Conservation (phyloP, 1,140 invertebrate species). For the Gonioctena quinquepunctata region DNA sequence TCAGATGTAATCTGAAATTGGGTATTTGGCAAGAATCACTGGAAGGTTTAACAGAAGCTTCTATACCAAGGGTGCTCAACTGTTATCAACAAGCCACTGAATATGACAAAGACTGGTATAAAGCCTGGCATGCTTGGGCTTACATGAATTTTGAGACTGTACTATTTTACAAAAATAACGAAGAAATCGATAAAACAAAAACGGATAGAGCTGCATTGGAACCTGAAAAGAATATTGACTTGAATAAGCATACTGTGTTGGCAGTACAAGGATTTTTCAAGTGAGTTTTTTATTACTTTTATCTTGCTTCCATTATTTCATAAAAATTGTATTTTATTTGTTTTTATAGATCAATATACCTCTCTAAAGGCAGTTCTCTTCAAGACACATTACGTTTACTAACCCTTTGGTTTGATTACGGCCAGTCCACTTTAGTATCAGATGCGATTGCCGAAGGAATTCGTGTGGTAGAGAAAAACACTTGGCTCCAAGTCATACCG, state of each 20-base stretch:
- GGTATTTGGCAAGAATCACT: slow-evolving; percentile 89
- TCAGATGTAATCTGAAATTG: slow-evolving; percentile 83
- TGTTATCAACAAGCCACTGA: slow-evolving; percentile 88
- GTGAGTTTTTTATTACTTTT: slow-evolving; percentile 31
- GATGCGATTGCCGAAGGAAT: slow-evolving; percentile 92
- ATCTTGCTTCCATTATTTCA: too few species aligned
- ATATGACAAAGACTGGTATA: slow-evolving; percentile 87
- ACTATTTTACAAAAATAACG: slow-evolving; percentile 82
- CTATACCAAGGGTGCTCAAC: slow-evolving; percentile 81
- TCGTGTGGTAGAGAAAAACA: slow-evolving; percentile 92
- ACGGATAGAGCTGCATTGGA: slow-evolving; percentile 47
- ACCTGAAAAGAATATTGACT: slow-evolving; percentile 56
- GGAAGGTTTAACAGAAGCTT: slow-evolving; percentile 75
- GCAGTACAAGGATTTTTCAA: slow-evolving; percentile 89
- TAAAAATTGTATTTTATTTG: slow-evolving; percentile 10
- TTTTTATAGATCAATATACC: slow-evolving; percentile 86
- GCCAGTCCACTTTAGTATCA: slow-evolving; percentile 90
- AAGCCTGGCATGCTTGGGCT: slow-evolving; percentile 98
- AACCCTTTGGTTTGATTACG: slow-evolving; percentile 95
- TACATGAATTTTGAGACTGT: slow-evolving; percentile 98
- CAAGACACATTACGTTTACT: slow-evolving; percentile 95
- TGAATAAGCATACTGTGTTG: slow-evolving; percentile 83
- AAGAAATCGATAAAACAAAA: slow-evolving; percentile 50
- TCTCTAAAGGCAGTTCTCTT: slow-evolving; percentile 91
- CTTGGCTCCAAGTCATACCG: slow-evolving; percentile 99